These are phyloP conservation scores for Stomatorhinus ivindoensis DNA, from an alignment of 2,113 vertebrate species.

Conservation along the genomic window DNA sequence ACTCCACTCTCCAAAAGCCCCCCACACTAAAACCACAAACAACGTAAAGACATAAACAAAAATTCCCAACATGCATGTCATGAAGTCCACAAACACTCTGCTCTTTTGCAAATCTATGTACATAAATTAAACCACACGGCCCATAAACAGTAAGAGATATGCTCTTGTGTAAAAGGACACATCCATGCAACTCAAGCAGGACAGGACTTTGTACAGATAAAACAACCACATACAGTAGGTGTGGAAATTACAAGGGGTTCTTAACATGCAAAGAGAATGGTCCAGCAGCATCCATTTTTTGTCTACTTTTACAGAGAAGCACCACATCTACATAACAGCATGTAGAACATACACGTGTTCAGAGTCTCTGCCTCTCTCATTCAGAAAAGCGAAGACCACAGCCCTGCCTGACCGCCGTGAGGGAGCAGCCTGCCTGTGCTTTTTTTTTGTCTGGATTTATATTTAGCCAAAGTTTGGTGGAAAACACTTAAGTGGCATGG, in stretches of 20 bases:
- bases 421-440: not conserved
- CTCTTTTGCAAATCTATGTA: not conserved
- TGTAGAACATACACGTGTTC: not conserved
- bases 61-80: not conserved
- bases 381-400: not conserved
- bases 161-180: not conserved
- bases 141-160: not conserved
- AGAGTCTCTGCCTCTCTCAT: not conserved
- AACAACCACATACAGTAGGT: not conserved
- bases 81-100: not conserved
- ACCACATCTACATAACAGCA: no score
- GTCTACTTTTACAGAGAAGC: not conserved
- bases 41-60: not conserved
- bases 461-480: slow-evolving; percentile 5
- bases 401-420: not conserved
- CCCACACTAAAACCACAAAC: not conserved
- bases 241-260: not conserved
- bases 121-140: not conserved
- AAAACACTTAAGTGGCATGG: not conserved
- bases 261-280: not conserved
- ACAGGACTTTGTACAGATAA: not conserved
- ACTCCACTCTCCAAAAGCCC: not conserved
- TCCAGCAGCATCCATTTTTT: not conserved
- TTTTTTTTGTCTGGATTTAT: not conserved
- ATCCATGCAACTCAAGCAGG: not conserved